Evolutionary conservation across 2,888 invertebrate species (phyloP), one percentile per base, ranked within the genome.

Genomic region (Tetranychus truncatus): DNA sequence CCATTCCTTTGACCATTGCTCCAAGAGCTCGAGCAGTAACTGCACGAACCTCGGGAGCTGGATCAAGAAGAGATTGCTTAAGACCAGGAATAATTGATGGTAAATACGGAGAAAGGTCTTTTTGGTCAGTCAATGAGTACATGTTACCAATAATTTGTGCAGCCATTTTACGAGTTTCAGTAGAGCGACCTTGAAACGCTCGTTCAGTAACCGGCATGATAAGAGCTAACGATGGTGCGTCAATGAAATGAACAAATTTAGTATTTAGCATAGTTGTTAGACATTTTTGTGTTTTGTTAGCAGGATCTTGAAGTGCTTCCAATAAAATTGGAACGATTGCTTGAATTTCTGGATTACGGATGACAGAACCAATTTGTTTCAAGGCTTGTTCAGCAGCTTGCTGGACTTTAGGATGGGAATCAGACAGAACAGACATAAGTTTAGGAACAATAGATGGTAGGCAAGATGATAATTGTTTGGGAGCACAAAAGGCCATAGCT

Each of bases 141-240:
- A 99, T 97, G 84, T 97, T 99, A 76, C 97, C 96, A 80, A 99
- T 96, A 82, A 99, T 97, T 85, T 99, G 96, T 4, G 96, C 95
- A 1, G 99, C 95, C 95, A 97, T 96, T 85, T 97, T 95, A 80
- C 99, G 87, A 0, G 95, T 97, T 85, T 99, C 97, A 0, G 97
- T 96, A 74, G 94, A 93, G 78, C 99, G 87, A 84, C 97, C 97
- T 85, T 94, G 90, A 84, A 99, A 97, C 11, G 97, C 96, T 79
- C 99, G 86, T 83, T 96, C 92, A 45, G 99, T 95, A 5, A 99
- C 96, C 0, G 99, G 99, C 97, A 99, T 99, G 81, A 99, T 96
- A 74, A 99, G 87, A 76, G 99, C 97, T 34, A 99, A 86, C 0
- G 97, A 97, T 0, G 99, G 95, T 3, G 99, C 95, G 84, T 99